Evolutionary conservation across 2,888 invertebrate species (phyloP).

Genomic region (Drosophila pseudotalamancana): DNA sequence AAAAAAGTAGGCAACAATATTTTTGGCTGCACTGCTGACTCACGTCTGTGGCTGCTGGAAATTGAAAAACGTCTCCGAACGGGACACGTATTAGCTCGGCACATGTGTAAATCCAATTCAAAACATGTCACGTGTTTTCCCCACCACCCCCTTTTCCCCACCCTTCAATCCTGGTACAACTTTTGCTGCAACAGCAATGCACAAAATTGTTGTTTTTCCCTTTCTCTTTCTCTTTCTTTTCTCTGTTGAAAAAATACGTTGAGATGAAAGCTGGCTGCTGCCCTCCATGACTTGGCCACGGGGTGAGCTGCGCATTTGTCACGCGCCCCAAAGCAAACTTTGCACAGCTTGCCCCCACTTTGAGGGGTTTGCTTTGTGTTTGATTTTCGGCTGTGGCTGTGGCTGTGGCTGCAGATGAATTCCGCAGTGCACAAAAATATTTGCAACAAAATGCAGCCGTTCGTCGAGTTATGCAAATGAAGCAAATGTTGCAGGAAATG

Average conservation of each 20-base stretch:
- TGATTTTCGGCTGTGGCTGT: conserved; percentile 47
- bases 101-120: conserved; percentile 79
- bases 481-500: conserved; percentile 27
- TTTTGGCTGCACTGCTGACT: conserved; percentile 6
- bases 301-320: conserved; percentile 38
- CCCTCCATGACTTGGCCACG: neutral
- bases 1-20: conserved; percentile 39
- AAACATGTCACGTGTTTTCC: conserved; percentile 67
- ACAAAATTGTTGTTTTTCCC: conserved; percentile 37
- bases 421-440: conserved; percentile 6
- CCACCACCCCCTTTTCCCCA: neutral
- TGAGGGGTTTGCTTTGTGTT: conserved; percentile 43
- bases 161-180: neutral
- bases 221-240: conserved; percentile 3
- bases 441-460: conserved; percentile 22
- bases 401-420: conserved; percentile 39
- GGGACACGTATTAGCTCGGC: conserved; percentile 69
- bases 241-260: conserved; percentile 34
- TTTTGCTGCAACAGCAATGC: conserved; percentile 48
- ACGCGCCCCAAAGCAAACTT: conserved; percentile 44
- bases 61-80: conserved; percentile 64
- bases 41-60: conserved; percentile 56
- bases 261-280: neutral
- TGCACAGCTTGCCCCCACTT: neutral
- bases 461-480: conserved; percentile 43